Conservation (phyloP, 2,113 vertebrate genomes). For the Strix uralensis region DNA sequence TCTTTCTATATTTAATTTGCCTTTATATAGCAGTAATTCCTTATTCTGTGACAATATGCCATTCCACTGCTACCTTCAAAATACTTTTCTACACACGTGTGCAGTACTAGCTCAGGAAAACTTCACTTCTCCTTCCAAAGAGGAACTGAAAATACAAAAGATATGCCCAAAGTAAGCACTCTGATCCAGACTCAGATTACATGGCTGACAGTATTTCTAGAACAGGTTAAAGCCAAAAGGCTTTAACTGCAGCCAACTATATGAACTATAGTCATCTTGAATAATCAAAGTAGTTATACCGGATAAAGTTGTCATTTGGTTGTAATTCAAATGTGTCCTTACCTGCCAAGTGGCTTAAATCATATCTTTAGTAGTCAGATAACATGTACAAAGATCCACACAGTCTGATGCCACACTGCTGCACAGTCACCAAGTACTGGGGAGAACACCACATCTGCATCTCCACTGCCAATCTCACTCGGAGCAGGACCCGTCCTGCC, state of each 20-base stretch:
- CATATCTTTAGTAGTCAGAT: not conserved
- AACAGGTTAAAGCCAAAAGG: not conserved
- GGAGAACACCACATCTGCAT: not conserved
- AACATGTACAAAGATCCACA: accelerated
- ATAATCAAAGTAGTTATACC: not conserved
- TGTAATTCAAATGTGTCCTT: not conserved
- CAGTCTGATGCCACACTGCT: not conserved
- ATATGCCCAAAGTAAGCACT: not conserved
- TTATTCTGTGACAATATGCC: not conserved
- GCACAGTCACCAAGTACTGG: accelerated
- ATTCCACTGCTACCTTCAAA: not conserved
- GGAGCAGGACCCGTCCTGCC: not conserved
- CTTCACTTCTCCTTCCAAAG: not conserved
- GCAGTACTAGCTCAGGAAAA: not conserved
- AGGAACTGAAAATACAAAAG: not conserved
- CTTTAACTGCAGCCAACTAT: not conserved
- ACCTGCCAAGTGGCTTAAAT: not conserved
- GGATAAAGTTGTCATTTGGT: not conserved
- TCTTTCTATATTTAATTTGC: not conserved
- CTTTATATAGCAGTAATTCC: not conserved
- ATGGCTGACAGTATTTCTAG: not conserved
- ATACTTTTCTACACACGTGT: not conserved
- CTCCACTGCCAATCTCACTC: not conserved
- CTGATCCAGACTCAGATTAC: not conserved
- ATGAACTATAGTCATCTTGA: not conserved